Conservation (phyloP, 2,113 vertebrate genomes). For the Ammodytes marinus region DNA sequence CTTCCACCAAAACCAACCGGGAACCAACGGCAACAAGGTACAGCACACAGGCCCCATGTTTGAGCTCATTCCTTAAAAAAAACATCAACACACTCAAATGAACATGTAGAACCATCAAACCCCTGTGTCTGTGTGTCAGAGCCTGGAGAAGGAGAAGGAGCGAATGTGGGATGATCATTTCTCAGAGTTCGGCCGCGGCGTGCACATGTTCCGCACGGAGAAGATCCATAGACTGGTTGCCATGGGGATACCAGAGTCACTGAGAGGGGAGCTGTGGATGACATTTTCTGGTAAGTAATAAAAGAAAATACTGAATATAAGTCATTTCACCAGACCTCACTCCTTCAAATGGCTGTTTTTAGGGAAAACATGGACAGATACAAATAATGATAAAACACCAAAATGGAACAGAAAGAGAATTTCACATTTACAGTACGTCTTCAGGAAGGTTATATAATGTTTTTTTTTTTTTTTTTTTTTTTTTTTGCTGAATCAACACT, state of each 20-base stretch:
- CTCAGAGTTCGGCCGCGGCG: constrained; percentile 90
- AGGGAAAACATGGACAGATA: neutral
- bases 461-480: too few species aligned
- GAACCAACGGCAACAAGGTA: constrained; percentile 76
- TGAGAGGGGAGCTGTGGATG: constrained; percentile 96
- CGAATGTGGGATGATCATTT: constrained; percentile 94
- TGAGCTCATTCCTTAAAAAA: too few species aligned
- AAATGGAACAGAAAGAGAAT: too few species aligned
- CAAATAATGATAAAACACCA: too few species aligned
- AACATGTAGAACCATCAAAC: neutral
- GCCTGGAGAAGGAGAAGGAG: constrained; percentile 88
- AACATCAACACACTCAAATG: neutral
- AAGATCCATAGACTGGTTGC: constrained; percentile 93
- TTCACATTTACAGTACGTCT: too few species aligned
- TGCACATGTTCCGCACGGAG: constrained; percentile 97
- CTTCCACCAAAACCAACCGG: constrained; percentile 83
- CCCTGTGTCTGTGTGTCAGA: constrained; percentile 75
- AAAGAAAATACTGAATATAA: too few species aligned
- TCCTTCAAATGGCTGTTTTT: neutral
- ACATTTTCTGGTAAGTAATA: constrained; percentile 89
- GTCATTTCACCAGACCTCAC: too few species aligned
- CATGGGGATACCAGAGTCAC: constrained; percentile 93
- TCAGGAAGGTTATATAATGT: too few species aligned
- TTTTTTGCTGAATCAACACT: too few species aligned
- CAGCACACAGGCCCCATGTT: constrained; percentile 2